Evolutionary conservation across 2,888 invertebrate species (phyloP).

Genomic region (Camponotus fellah): DNA sequence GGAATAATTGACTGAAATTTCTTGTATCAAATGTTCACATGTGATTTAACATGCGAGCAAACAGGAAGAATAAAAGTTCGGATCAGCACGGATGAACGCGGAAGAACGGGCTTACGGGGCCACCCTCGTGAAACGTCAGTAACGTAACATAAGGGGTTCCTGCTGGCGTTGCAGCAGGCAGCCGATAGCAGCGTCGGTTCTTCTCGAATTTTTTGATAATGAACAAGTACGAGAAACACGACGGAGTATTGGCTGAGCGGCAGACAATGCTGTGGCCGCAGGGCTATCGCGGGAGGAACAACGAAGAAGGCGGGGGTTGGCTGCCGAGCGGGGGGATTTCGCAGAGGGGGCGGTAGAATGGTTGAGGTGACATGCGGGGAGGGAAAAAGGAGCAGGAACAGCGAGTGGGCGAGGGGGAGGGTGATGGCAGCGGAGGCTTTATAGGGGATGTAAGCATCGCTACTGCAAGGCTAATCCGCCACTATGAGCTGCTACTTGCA

Average conservation of each 20-base stretch:
- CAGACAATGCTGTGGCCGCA: conserved; percentile 85
- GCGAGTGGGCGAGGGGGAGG: conserved; percentile 68
- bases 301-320: conserved; percentile 76
- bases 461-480: conserved; percentile 85
- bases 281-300: conserved; percentile 84
- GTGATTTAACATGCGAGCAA: conserved; percentile 55
- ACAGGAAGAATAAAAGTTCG: conserved; percentile 58
- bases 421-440: conserved; percentile 79
- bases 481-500: conserved; percentile 85
- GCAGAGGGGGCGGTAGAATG: conserved; percentile 67
- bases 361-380: conserved; percentile 69
- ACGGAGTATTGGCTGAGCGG: conserved; percentile 83
- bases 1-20: conserved; percentile 14
- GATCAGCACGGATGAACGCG: conserved; percentile 64
- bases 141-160: conserved; percentile 71
- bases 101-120: conserved; percentile 49
- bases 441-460: conserved; percentile 85
- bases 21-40: conserved; percentile 16
- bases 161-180: conserved; percentile 72
- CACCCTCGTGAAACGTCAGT: conserved; percentile 73
- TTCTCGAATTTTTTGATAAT: conserved; percentile 83
- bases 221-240: conserved; percentile 84
- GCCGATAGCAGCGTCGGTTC: conserved; percentile 68
- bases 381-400: conserved; percentile 73
- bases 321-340: conserved; percentile 67